Base-by-base conservation (phyloP, 2,888 invertebrate species). In the Adineta ricciae region DNA sequence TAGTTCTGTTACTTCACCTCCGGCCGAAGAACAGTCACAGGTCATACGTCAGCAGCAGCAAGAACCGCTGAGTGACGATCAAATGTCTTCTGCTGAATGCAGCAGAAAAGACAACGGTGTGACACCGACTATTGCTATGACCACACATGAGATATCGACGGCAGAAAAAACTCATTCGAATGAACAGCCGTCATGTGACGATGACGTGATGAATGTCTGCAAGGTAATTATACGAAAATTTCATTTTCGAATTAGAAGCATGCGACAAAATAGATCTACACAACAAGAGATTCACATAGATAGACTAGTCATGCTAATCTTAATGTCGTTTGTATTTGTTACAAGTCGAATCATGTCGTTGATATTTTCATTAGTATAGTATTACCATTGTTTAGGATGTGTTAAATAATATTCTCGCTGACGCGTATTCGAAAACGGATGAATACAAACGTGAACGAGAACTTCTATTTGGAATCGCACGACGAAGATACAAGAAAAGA, bases 171-270 rank as follows among this genome's bases (percentile, higher is more conserved):
- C 19, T 32, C 32, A 64, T 64, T 14, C 32, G 16, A 27, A 64
- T 64, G 64, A 64, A 64, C 64, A 27, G n/a, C n/a, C n/a, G 64
- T 32, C 64, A n/a, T 14, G 27, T 64, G 64, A 27, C 19, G 64
- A 64, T 64, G 64, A 64, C 64, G 24, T 64, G 27, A 64, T 27
- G 32, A 64, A 64, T 19, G 16, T 36, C 16, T 64, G 64, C 64
- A 64, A 64, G 64, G 64, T 64, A 64, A 64, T 64, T 64, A 64
- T 64, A 14, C 32, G 64, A 64, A 64, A 46, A 64, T 64, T 64
- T 64, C 32, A 64, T 64, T 32, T 64, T 64, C 64, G 64, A 27
- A 27, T 64, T 64, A 16, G 27, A 64, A 9, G 19, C 19, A 50
- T 50, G 50, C 11, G 9, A 50, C 14, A 19, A 50, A 19, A 50